Base-by-base conservation (phyloP, 2,888 invertebrate species). In the Morinoia aosen region DNA sequence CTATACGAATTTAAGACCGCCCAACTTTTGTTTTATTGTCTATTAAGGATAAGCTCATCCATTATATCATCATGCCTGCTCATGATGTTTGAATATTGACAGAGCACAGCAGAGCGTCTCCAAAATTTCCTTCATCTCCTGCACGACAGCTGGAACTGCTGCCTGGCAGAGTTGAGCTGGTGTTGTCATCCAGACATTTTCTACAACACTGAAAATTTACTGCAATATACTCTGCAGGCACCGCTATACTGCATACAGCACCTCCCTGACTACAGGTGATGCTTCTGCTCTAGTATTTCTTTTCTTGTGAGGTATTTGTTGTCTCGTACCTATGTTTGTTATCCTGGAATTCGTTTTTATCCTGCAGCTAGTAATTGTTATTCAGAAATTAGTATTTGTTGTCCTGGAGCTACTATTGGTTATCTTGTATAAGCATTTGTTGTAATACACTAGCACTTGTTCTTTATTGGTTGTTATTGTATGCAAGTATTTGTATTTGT, bases 201-300 rank as follows among this genome's bases (percentile, higher is more conserved):
- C 93, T 93, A 93, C 93, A 57, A 25, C 19, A 93, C 93, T 25
- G 93, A 56, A 39, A 93, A 93, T 57, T 57, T 93, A 57, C n/a
- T 57, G 8, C 93, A 57, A 33, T 93, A 93, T 57, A 93, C 93
- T 0, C 57, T 93, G 93, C 93, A 93, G n/a, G 93, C 93, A 12
- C 93, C 93, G 10, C 93, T 93, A 2, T 33, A 93, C 57, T 93
- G 93, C n/a, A 14, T 93, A 10, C 57, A 93, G 56, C 25, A 48
- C n/a, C 16, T 93, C 57, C 93, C 93, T 33, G 57, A 93, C 93
- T 93, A 93, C 93, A 56, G 93, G 93, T 57, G n/a, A 93, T 33
- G 48, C 48, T 48, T 48, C 48, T 48, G 5, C 48, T 48, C 48
- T 5, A 4, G 48, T 48, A 48, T 48, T 48, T 48, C 48, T 48